phyloP scores from a whole-genome alignment of 2,888 invertebrate genomes.

The Pristionchus mayeri region DNA sequence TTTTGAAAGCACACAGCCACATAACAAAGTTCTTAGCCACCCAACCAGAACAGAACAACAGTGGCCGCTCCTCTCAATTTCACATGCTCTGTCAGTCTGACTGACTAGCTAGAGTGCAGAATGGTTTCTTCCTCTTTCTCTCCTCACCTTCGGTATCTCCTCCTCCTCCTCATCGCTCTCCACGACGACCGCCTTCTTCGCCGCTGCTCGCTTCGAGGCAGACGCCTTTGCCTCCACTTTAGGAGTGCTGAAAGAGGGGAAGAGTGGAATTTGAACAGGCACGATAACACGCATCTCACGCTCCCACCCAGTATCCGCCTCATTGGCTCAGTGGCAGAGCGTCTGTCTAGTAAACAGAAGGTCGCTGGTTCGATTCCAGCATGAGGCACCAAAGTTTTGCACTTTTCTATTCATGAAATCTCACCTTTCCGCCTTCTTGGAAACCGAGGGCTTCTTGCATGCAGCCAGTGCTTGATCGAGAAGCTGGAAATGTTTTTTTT shows the following conservation, averaged over 20 bases:
- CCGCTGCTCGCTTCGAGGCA: not conserved
- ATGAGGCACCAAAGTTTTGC: constrained; percentile 66
- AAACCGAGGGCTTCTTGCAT: constrained; percentile 11
- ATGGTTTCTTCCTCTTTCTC: no score
- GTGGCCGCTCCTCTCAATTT: no score
- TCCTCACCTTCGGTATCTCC: constrained; percentile 1
- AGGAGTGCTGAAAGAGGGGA: not conserved
- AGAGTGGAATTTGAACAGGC: no score
- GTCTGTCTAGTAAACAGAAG: constrained; percentile 76
- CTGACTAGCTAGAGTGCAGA: no score
- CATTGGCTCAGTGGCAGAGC: constrained; percentile 69
- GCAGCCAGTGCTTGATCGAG: constrained; percentile 33
- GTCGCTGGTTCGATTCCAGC: constrained; percentile 76
- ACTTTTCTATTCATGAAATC: not conserved
- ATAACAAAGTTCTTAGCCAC: no score
- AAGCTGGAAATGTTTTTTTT: not conserved
- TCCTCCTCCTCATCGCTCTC: constrained; percentile 30
- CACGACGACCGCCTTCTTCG: not conserved
- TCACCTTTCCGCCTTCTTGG: constrained; percentile 21
- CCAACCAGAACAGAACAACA: no score
- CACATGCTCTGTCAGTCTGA: no score
- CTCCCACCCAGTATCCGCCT: not conserved
- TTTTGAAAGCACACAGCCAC: no score
- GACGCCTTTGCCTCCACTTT: not conserved
- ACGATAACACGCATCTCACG: not conserved